phyloP scores from a whole-genome alignment of 2,888 invertebrate species.

The Nomada ferruginata region DNA sequence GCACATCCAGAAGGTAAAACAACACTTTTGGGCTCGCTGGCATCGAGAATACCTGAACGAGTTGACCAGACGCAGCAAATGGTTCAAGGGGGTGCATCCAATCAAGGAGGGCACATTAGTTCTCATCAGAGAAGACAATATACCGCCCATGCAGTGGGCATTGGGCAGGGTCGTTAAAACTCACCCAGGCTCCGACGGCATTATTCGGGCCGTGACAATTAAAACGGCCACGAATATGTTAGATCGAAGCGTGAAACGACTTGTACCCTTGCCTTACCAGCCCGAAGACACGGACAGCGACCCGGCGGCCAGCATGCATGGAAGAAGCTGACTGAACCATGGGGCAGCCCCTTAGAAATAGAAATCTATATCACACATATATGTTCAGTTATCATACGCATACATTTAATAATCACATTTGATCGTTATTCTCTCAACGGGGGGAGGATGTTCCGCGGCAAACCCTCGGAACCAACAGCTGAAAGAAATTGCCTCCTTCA shows the following conservation, averaged over 20 bases:
- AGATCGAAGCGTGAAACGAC: conserved; percentile 1
- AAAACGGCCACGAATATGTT: not conserved
- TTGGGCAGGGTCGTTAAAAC: not conserved
- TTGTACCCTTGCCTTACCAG: not conserved
- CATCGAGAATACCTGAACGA: conserved; percentile 12
- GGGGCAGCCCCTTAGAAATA: too few relatives aligned
- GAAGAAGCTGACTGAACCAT: not conserved
- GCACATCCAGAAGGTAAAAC: not conserved
- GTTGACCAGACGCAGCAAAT: conserved; percentile 2
- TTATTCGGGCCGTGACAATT: not conserved
- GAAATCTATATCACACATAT: not conserved
- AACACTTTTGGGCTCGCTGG: conserved; percentile 21
- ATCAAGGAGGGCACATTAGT: conserved; percentile 6
- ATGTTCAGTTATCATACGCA: not conserved
- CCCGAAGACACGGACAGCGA: not conserved
- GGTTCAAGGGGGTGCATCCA: not conserved
- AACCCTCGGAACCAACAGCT: too few relatives aligned
- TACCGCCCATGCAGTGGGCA: conserved; percentile 3
- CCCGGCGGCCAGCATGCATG: not conserved
- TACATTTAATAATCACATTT: not conserved
- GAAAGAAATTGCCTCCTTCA: too few relatives aligned
- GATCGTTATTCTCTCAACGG: conserved; percentile 15
- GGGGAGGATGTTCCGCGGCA: not conserved
- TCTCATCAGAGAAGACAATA: not conserved
- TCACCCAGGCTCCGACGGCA: conserved; percentile 16